Evolutionary conservation across 2,113 vertebrate genomes (phyloP), one percentile per base, ranked within the genome.

Genomic region (Euleptes europaea): DNA sequence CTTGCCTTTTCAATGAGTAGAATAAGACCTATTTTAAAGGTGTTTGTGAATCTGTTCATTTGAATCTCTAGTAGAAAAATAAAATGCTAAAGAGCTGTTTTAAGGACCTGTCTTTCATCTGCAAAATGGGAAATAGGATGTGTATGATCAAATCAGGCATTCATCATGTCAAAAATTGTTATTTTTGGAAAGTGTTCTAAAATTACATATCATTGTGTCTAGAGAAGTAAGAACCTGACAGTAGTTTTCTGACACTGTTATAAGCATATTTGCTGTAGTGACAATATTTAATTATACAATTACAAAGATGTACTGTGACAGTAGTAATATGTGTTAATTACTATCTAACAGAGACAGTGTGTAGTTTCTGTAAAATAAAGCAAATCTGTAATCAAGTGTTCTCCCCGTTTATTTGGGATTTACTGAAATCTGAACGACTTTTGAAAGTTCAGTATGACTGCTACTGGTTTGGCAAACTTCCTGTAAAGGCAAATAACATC

Each of bases 381-480:
- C 66, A 71, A 47, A 76, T 88, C 23, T 63, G 65, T 85, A 51
- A 87, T 88, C 75, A 70, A 21, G 11, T 80, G 60, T 75, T 88
- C 31, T 85, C 86, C 33, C 42, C 73, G 70, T 78, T 84, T 81
- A 5, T 83, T 5, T 76, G 79, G 5, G 44, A 80, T 26, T 88
- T 87, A 87, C 76, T 86, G 82, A 85, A 69, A 85, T 89, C 84
- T 90, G 75, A 85, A 92, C 80, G 88, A 80, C 19, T 21, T 17
- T 2, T 88, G 69, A 71, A 83, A 15, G 4, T 85, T 91, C 71
- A 78, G 76, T 82, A 73, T 0, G 0, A 1, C 77, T 88, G 14
- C 81, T 14, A 31, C 78, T 54, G 66, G 21, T 75, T 44, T 80
- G 66, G 74, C 72, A 91, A 70, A 90, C 81, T 42, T 78, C 2